phyloP scores from a whole-genome alignment of 2,113 vertebrate genomes.

The Chunga burmeisteri region DNA sequence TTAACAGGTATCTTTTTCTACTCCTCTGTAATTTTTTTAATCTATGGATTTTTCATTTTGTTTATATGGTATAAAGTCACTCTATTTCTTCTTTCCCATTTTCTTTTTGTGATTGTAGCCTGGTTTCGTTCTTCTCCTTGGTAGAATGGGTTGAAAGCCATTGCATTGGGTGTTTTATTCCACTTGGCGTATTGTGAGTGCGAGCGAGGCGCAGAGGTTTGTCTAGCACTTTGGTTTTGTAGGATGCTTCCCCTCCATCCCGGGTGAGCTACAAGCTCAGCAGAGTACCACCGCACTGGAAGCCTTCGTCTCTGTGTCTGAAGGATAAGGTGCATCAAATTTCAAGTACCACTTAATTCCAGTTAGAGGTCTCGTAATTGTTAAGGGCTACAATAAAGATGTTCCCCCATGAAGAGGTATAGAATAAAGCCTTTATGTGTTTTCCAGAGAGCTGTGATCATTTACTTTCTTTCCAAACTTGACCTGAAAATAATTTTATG shows the following conservation, averaged over 20 bases:
- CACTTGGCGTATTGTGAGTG: not conserved
- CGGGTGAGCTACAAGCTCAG: not conserved
- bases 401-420: not conserved
- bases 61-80: not conserved
- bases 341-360: not conserved
- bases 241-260: not conserved
- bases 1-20: not conserved
- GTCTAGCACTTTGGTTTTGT: not conserved
- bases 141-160: not conserved
- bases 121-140: not conserved
- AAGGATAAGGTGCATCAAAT: not conserved
- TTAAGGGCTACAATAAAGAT: not conserved
- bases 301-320: no score
- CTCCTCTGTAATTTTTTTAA: not conserved
- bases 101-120: not conserved
- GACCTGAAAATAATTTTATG: not conserved
- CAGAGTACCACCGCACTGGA: no score
- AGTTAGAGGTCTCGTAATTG: not conserved
- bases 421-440: not conserved
- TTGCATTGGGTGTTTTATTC: not conserved
- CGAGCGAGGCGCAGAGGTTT: not conserved
- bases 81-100: not conserved
- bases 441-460: not conserved
- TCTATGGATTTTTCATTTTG: not conserved
- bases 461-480: not conserved